Conservation (phyloP, 2,888 invertebrate species). For the Iselma pallidipennis region DNA sequence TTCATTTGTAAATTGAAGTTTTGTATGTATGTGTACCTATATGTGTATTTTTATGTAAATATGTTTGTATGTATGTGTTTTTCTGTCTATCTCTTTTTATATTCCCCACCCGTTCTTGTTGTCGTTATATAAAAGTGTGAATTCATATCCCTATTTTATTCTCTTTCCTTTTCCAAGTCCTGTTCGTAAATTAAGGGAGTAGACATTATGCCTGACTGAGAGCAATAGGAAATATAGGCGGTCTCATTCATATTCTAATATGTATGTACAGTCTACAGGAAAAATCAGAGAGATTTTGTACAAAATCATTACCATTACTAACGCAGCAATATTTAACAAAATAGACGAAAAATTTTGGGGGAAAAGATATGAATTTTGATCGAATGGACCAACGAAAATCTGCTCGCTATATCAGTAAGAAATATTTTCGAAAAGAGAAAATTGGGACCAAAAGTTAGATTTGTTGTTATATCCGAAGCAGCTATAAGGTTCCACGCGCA, state of each 20-base stretch:
- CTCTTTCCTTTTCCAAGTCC: not conserved
- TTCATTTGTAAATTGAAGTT: conserved; percentile 51
- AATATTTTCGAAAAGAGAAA: too few species aligned
- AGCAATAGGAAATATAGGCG: conserved; percentile 37
- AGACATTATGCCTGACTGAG: conserved; percentile 30
- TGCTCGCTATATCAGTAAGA: too few species aligned
- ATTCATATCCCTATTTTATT: not conserved
- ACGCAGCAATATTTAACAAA: too few species aligned
- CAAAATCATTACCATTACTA: too few species aligned
- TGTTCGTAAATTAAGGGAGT: conserved; percentile 14
- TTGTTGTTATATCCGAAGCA: too few species aligned
- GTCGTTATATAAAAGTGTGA: not conserved
- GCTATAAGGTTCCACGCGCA: too few species aligned
- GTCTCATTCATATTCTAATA: conserved; percentile 37
- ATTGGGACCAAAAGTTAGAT: too few species aligned
- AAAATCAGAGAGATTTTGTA: not conserved
- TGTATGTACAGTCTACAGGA: conserved; percentile 26
- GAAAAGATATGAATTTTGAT: too few species aligned
- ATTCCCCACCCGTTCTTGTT: not conserved
- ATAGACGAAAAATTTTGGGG: too few species aligned
- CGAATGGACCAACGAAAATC: too few species aligned
- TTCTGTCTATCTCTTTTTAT: not conserved
- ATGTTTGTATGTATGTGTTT: not conserved
- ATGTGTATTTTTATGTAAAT: too few species aligned
- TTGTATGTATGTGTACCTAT: conserved; percentile 19